Conservation (phyloP, 2,113 vertebrate genomes). For the Hippoglossus stenolepis region DNA sequence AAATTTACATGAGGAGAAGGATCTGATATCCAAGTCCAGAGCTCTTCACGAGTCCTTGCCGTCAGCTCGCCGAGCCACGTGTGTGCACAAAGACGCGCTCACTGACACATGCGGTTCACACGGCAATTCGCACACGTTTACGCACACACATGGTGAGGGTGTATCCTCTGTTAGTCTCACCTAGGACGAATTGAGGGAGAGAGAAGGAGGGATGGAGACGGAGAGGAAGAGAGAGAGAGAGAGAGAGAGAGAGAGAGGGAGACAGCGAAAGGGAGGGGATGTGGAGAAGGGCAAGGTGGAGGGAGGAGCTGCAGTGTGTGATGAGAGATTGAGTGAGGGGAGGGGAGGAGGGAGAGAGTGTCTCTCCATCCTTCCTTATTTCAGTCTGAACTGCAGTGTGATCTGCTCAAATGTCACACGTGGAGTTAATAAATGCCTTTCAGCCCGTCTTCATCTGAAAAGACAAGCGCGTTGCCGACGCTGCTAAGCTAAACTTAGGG, state of each 20-base stretch:
- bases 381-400: slow-evolving; percentile 48
- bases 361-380: slow-evolving; percentile 45
- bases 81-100: neutral
- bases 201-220: slow-evolving; percentile 59
- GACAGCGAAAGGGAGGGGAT: slow-evolving; percentile 54
- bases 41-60: slow-evolving; percentile 68
- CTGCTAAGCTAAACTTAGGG: too few relatives aligned
- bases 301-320: slow-evolving; percentile 78
- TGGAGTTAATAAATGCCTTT: slow-evolving; percentile 39
- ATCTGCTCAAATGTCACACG: slow-evolving; percentile 42
- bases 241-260: neutral
- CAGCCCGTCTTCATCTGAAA: slow-evolving; percentile 24
- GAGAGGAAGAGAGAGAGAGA: slow-evolving; percentile 43
- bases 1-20: slow-evolving; percentile 53
- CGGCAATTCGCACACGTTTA: slow-evolving; percentile 28
- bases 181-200: slow-evolving; percentile 59
- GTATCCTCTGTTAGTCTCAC: slow-evolving; percentile 54
- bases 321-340: slow-evolving; percentile 62
- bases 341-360: slow-evolving; percentile 37
- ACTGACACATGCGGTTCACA: slow-evolving; percentile 65
- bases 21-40: slow-evolving; percentile 74
- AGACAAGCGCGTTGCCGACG: too few relatives aligned
- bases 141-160: slow-evolving; percentile 41
- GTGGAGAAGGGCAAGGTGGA: slow-evolving; percentile 70
- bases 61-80: slow-evolving; percentile 66